A percentile compares a stretch with the other conserved stretches of the same genome.
Evolutionary conservation across 2,888 invertebrate species (phyloP).

Genomic region (Phalangium opilio): DNA sequence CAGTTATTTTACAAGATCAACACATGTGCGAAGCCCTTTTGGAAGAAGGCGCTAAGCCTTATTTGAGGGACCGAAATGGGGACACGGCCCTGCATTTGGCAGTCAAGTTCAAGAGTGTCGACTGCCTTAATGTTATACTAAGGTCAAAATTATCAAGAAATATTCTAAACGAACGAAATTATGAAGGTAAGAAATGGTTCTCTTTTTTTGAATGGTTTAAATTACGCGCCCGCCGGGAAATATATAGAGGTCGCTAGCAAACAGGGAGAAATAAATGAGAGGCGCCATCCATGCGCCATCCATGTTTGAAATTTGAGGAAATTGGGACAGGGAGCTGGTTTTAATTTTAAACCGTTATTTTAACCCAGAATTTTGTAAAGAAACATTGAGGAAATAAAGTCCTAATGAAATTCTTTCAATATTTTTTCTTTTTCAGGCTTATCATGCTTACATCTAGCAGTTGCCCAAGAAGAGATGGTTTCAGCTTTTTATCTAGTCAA

Average conservation of each 20-base stretch:
- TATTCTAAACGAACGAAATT: not conserved
- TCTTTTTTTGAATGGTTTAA: no score
- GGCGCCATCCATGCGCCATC: no score
- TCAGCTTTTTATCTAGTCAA: constrained; percentile 6
- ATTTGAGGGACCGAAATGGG: constrained; percentile 52
- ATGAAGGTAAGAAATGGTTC: no score
- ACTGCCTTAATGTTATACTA: constrained; percentile 51
- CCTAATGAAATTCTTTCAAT: not conserved
- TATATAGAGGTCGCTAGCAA: no score
- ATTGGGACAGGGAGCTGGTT: no score
- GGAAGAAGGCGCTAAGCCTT: constrained; percentile 52
- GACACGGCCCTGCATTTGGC: constrained; percentile 77
- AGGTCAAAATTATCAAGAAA: no score
- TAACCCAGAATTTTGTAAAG: not conserved
- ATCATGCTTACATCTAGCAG: constrained; percentile 11
- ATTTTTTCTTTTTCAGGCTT: constrained; percentile 9
- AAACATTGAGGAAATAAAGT: not conserved
- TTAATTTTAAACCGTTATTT: no score
- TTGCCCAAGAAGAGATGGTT: constrained; percentile 2
- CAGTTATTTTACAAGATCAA: constrained; percentile 58
- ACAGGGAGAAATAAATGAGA: no score
- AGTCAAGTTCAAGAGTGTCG: constrained; percentile 49
- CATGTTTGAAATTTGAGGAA: no score
- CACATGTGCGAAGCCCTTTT: constrained; percentile 57
- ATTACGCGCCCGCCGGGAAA: no score